These are phyloP conservation scores for Melolontha melolontha DNA, from an alignment of 2,888 invertebrate species.

Conservation along the genomic window DNA sequence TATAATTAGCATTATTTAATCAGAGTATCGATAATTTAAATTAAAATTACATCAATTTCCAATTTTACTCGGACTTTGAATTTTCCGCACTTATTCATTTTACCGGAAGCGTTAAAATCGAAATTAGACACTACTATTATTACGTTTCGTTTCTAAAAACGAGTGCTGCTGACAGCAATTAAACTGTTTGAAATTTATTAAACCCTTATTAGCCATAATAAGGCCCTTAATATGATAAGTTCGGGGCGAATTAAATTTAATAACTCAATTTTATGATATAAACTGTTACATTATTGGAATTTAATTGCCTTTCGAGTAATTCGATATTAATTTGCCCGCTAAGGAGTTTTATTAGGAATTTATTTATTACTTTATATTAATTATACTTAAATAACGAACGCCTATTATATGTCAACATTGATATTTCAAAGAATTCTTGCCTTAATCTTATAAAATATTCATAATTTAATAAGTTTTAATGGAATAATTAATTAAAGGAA, in stretches of 20 bases:
- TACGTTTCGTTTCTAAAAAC: background rate
- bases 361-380: too few species aligned
- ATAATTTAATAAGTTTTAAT: too few species aligned
- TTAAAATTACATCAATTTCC: too few species aligned
- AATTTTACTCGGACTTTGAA: too few species aligned
- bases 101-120: conserved; percentile 1
- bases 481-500: too few species aligned
- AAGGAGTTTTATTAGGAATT: too few species aligned
- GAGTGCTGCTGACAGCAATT: conserved; percentile 23
- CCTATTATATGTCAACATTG: too few species aligned
- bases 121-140: conserved; percentile 10
- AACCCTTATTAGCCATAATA: conserved; percentile 31
- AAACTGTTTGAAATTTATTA: conserved; percentile 28
- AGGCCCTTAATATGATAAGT: conserved; percentile 27
- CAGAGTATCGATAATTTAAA: too few species aligned
- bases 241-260: conserved; percentile 28
- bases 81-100: too few species aligned
- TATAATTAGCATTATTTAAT: too few species aligned
- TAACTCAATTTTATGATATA: conserved; percentile 23
- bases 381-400: too few species aligned
- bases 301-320: conserved; percentile 21
- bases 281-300: conserved; percentile 19
- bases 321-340: conserved; percentile 1
- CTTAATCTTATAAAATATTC: background rate
- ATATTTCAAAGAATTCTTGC: conserved; percentile 3